These are phyloP conservation scores for Prunella fulvescens DNA, from an alignment of 2,113 vertebrate species.

Conservation along the genomic window DNA sequence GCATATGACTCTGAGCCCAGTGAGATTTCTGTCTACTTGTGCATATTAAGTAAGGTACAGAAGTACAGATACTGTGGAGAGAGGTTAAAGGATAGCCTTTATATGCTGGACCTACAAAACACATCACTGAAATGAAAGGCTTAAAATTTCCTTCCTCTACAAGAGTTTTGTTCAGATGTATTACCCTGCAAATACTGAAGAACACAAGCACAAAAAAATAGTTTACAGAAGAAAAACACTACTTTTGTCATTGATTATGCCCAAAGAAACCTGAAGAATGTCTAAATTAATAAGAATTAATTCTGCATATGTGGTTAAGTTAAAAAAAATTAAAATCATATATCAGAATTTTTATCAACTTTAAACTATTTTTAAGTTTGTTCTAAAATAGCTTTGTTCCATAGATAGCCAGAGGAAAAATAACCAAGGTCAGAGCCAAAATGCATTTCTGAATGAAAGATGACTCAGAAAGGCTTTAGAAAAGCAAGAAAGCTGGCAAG, in stretches of 20 bases:
- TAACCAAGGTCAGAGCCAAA: conserved; percentile 6
- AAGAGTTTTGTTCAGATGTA: neutral
- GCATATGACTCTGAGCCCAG: neutral
- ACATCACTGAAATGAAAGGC: neutral
- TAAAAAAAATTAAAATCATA: neutral
- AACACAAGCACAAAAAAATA: neutral
- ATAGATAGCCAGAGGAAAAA: neutral
- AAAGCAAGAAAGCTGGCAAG: neutral
- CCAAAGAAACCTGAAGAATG: neutral
- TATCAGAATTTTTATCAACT: neutral
- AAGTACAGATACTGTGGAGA: neutral
- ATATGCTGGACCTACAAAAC: neutral
- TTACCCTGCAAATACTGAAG: neutral
- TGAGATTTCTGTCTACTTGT: neutral
- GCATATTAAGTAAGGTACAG: neutral
- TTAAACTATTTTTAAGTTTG: neutral
- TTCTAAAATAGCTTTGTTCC: neutral
- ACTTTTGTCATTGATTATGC: neutral
- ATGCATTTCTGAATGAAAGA: conserved; percentile 5
- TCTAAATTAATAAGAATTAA: neutral
- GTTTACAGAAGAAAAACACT: neutral
- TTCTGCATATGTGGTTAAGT: neutral
- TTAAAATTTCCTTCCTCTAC: neutral
- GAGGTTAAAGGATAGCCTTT: neutral
- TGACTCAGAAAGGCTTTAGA: neutral